Conservation (phyloP, 2,888 invertebrate species). For the Caenorhabditis panamensis region DNA sequence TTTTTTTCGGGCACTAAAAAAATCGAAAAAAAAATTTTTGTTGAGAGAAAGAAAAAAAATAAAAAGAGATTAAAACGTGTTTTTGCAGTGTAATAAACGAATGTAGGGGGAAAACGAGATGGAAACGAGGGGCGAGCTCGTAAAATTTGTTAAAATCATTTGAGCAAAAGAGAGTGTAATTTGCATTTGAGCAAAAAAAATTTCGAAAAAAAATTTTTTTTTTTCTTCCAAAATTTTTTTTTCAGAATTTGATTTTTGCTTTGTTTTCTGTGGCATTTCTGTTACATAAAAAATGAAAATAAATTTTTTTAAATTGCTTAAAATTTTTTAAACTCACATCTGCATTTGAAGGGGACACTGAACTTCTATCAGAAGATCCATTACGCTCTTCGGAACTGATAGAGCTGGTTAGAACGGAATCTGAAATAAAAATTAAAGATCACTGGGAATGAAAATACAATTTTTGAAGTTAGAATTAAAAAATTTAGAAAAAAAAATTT, state of each 20-base stretch:
- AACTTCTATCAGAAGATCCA: constrained; percentile 37
- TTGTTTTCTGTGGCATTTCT: too few relatives aligned
- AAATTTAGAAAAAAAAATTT: too few relatives aligned
- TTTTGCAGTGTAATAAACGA: constrained; percentile 2
- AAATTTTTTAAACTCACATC: constrained; percentile 29
- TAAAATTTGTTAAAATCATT: too few relatives aligned
- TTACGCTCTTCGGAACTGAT: constrained; percentile 1
- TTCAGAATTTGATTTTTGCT: too few relatives aligned
- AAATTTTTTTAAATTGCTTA: too few relatives aligned
- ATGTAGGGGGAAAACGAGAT: background rate
- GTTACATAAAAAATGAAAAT: too few relatives aligned
- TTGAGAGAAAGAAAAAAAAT: background rate
- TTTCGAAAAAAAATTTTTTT: too few relatives aligned
- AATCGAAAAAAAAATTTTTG: constrained; percentile 1
- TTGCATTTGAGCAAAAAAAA: constrained; percentile 1
- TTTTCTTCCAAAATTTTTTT: too few relatives aligned
- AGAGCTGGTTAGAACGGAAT: background rate
- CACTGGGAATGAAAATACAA: too few relatives aligned
- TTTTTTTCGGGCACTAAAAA: background rate
- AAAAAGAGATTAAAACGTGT: background rate
- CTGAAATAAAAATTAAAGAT: background rate
- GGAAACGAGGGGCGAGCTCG: background rate
- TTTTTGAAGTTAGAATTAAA: too few relatives aligned
- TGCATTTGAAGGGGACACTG: constrained; percentile 25
- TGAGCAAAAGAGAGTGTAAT: background rate